Evolutionary conservation across 2,888 invertebrate species (phyloP), one percentile per base, ranked within the genome.

Genomic region (Morinoia aosen): DNA sequence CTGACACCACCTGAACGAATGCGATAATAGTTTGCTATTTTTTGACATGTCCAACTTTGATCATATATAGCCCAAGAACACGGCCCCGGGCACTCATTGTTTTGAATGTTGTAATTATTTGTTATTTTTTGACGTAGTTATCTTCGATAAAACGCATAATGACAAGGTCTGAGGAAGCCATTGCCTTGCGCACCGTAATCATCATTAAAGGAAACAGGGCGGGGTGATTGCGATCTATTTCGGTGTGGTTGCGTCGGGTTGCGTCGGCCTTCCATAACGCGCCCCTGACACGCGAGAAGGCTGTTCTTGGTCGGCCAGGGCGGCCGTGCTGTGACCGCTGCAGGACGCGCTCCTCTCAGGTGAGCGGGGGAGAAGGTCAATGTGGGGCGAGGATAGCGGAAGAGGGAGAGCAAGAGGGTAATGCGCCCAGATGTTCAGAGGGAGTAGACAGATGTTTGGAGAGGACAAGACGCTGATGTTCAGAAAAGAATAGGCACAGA

Each of bases 131-230:
- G 76, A 19, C 76, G 33, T 76, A 76, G 76, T 76, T 76, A 76
- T 76, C 76, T 76, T 76, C 76, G 76, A 76, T 76, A 76, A 76
- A 76, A 76, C 76, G 76, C 76, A 76, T 76, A 76, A 76, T 76
- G 76, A 76, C 76, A 76, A 76, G 76, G 76, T 76, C 76, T 76
- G 76, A 76, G 76, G 76, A 76, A 76, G 76, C 76, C 76, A 76
- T 76, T 76, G 76, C 76, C 76, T 76, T 33, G 76, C 76, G 76
- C 76, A 76, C 76, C 76, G 76, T 90, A 39, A 90, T 90, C 90
- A 90, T 90, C 90, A 90, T 90, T 90, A 90, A 90, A 90, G 39
- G 40, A 90, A 90, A 48, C 90, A 90, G 90, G 90, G 90, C 90
- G 90, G 40, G 19, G 90, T 90, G 48, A 90, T 90, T 39, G 16